These are phyloP conservation scores for Agrilus mali DNA, from an alignment of 2,888 invertebrate genomes.

Conservation along the genomic window DNA sequence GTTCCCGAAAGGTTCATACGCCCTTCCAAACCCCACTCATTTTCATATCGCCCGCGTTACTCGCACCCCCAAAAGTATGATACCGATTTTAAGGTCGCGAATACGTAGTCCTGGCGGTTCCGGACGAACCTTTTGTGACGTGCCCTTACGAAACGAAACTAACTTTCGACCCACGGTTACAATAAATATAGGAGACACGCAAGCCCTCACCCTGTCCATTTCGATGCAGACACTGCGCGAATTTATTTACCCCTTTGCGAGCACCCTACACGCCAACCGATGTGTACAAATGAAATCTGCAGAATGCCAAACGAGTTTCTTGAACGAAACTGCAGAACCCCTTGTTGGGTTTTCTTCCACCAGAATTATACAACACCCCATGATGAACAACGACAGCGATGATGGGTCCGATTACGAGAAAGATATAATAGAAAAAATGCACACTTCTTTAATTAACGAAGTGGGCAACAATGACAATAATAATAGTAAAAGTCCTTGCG, in stretches of 20 bases:
- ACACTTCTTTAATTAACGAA: constrained; percentile 12
- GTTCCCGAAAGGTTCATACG: constrained; percentile 31
- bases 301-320: too few species aligned
- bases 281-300: background rate
- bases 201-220: constrained; percentile 24
- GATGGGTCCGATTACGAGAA: constrained; percentile 13
- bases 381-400: background rate
- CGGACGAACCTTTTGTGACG: constrained; percentile 12
- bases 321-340: background rate
- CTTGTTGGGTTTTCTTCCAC: background rate
- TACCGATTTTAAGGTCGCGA: constrained; percentile 19
- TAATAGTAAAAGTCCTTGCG: constrained; percentile 4
- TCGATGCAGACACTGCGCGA: constrained; percentile 23
- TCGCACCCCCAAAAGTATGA: constrained; percentile 19
- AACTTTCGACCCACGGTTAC: constrained; percentile 17
- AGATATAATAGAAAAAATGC: constrained; percentile 14
- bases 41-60: constrained; percentile 28
- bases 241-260: constrained; percentile 29
- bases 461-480: too few species aligned
- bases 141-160: constrained; percentile 9
- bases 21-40: constrained; percentile 30
- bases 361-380: background rate
- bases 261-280: constrained; percentile 15
- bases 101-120: background rate
- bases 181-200: constrained; percentile 22